These are phyloP conservation scores for Benitochromis conjunctus DNA, from an alignment of 2,113 vertebrate genomes.

Conservation along the genomic window DNA sequence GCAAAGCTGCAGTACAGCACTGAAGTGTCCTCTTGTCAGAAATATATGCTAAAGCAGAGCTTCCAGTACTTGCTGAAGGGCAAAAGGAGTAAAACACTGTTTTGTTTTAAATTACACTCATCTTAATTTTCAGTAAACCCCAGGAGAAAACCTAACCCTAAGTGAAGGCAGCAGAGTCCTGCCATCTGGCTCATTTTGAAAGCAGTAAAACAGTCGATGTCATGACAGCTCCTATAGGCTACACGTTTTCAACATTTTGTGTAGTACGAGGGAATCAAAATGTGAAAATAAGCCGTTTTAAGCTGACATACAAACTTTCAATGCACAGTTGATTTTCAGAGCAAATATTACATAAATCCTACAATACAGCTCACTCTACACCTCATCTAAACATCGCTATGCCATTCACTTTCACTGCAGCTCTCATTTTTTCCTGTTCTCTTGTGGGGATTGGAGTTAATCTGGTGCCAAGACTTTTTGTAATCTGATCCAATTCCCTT, in stretches of 20 bases:
- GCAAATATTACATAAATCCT: slow-evolving; percentile 6
- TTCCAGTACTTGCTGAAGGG: neutral
- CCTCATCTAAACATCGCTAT: neutral
- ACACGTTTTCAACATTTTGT: neutral
- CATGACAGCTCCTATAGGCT: neutral
- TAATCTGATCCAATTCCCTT: slow-evolving; percentile 67
- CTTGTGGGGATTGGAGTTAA: slow-evolving; percentile 36
- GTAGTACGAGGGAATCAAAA: neutral
- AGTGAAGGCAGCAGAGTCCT: neutral
- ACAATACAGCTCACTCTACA: neutral
- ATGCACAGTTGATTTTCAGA: neutral
- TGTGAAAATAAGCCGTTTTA: neutral
- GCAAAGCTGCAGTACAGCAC: neutral
- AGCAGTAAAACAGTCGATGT: neutral
- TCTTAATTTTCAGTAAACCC: neutral
- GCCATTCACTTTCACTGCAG: neutral
- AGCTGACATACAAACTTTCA: neutral
- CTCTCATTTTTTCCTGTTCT: neutral
- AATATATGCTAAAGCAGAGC: neutral
- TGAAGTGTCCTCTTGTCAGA: neutral
- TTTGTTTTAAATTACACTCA: neutral
- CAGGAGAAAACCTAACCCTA: neutral
- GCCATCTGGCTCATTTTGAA: neutral
- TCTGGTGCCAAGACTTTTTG: slow-evolving; percentile 55
- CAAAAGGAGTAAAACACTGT: neutral